Percentiles rank a stretch among this genome's conserved stretches.
These are phyloP conservation scores for Antheraea assamensis DNA, from an alignment of 2,888 invertebrate species.

Conservation along the genomic window DNA sequence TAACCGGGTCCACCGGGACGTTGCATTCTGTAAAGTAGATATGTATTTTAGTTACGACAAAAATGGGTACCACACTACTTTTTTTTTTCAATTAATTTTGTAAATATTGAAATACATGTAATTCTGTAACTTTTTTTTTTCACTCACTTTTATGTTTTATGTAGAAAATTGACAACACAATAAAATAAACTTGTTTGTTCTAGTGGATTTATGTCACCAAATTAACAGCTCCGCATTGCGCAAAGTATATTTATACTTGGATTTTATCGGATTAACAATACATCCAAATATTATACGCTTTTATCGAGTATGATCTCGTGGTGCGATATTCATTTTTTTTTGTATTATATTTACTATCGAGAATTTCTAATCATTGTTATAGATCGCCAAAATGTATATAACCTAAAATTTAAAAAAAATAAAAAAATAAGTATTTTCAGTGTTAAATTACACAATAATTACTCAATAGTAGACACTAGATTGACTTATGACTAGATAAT, in stretches of 20 bases:
- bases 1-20: constrained; percentile 47
- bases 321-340: not conserved
- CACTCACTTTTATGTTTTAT: constrained; percentile 19
- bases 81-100: too few species aligned
- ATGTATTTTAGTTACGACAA: not conserved
- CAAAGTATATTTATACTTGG: constrained; percentile 42
- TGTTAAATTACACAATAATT: not conserved
- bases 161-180: not conserved
- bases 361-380: not conserved
- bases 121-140: too few species aligned
- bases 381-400: not conserved
- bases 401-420: not conserved
- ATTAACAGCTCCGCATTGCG: constrained; percentile 16
- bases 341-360: not conserved
- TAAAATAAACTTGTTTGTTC: constrained; percentile 13
- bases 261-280: constrained; percentile 41
- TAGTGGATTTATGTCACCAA: constrained; percentile 2
- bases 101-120: not conserved
- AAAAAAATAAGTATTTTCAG: not conserved
- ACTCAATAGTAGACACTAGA: not conserved
- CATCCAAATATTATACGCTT: constrained; percentile 20
- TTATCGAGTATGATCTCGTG: constrained; percentile 29
- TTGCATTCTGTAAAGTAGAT: constrained; percentile 60
- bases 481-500: too few species aligned
- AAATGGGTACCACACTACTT: not conserved